Conservation (phyloP, 2,888 invertebrate genomes). For the Torymus texanus region DNA sequence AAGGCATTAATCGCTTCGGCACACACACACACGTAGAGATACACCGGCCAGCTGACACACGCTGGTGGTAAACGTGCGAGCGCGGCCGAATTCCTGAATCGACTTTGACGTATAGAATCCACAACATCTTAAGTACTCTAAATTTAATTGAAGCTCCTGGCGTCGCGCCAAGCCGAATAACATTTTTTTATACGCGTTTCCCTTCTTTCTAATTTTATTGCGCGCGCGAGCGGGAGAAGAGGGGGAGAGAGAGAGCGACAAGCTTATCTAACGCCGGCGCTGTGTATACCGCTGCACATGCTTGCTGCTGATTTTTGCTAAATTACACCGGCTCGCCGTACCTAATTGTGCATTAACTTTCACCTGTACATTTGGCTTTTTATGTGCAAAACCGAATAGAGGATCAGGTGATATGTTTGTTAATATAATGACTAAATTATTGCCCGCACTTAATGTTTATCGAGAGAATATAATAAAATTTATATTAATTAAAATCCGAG, state of each 20-base stretch:
- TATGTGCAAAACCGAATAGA: too few species aligned
- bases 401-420: too few species aligned
- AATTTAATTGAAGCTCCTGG: constrained; percentile 51
- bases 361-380: too few species aligned
- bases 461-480: too few species aligned
- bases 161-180: constrained; percentile 33
- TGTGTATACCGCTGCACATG: too few species aligned
- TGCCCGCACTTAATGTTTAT: too few species aligned
- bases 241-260: too few species aligned
- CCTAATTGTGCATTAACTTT: too few species aligned
- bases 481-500: too few species aligned
- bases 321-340: background rate
- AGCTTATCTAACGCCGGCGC: too few species aligned
- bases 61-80: background rate
- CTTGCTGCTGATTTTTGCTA: too few species aligned
- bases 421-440: too few species aligned
- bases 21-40: constrained; percentile 16
- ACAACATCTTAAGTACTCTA: constrained; percentile 52
- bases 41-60: background rate
- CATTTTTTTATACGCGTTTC: constrained; percentile 43
- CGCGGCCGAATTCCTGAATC: constrained; percentile 38
- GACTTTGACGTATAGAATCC: constrained; percentile 49
- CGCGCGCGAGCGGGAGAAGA: background rate
- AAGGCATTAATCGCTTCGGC: constrained; percentile 39
- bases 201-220: constrained; percentile 50